Percentiles rank a stretch among this genome's conserved stretches.
phyloP scores from a whole-genome alignment of 2,113 vertebrate genomes.

The Daboia siamensis region DNA sequence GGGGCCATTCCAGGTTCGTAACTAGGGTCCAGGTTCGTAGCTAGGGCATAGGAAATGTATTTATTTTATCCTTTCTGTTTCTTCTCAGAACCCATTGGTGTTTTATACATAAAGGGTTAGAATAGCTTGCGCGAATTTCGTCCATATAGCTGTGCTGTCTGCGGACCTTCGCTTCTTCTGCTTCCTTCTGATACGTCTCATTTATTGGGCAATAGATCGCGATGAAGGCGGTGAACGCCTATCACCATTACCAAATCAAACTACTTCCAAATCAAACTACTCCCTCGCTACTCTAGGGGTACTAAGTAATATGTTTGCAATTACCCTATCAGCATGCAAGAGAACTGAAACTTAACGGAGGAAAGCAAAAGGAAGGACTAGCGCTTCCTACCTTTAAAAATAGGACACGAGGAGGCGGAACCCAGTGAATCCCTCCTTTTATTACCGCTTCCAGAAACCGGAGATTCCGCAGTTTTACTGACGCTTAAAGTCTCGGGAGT shows the following conservation, averaged over 20 bases:
- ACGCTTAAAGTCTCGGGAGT: background rate
- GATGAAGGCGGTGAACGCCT: background rate
- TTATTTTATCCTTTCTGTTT: background rate
- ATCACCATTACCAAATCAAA: background rate
- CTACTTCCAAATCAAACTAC: background rate
- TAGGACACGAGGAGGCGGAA: constrained; percentile 58
- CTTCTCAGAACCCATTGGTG: background rate
- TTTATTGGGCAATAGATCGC: background rate
- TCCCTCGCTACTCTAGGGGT: background rate
- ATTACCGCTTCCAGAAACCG: background rate
- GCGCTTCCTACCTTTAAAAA: constrained; percentile 69
- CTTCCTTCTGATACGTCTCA: background rate
- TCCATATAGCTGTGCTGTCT: background rate
- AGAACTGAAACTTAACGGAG: background rate
- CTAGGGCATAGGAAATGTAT: background rate
- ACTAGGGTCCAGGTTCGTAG: background rate
- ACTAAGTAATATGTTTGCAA: background rate
- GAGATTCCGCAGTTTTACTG: background rate
- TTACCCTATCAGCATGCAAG: background rate
- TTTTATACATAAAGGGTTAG: background rate
- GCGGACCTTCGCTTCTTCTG: background rate
- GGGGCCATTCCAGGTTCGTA: background rate
- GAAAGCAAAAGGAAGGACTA: background rate
- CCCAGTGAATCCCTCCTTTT: constrained; percentile 53
- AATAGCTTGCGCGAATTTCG: background rate